Conservation (phyloP, 2,797 vertebrate species). For the Pempheris klunzingeri region DNA sequence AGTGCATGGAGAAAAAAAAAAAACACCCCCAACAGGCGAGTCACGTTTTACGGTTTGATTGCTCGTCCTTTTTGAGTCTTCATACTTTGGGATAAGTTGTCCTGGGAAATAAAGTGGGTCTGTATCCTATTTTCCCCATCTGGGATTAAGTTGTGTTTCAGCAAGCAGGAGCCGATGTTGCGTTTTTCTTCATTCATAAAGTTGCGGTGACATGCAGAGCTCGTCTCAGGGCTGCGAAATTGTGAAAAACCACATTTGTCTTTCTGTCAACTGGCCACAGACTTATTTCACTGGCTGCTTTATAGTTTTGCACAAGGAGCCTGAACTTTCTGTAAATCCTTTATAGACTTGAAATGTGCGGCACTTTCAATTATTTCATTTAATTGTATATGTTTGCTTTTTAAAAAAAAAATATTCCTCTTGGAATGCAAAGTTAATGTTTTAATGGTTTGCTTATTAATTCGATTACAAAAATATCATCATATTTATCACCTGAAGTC, state of each 20-base stretch:
- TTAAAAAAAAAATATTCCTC: neutral
- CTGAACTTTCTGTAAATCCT: neutral
- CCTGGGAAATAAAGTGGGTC: slow-evolving; percentile 17
- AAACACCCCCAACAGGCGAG: neutral
- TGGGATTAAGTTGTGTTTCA: slow-evolving; percentile 34
- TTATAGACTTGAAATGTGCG: neutral
- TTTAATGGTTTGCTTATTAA: neutral
- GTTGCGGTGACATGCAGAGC: slow-evolving; percentile 55
- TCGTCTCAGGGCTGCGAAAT: slow-evolving; percentile 12
- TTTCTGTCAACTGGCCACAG: slow-evolving; percentile 19
- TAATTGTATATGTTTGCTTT: neutral
- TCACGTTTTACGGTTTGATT: slow-evolving; percentile 44
- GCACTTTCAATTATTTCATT: neutral
- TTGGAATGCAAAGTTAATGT: neutral
- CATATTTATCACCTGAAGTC: too few species aligned
- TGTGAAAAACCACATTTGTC: slow-evolving; percentile 28
- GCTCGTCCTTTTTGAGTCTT: slow-evolving; percentile 7
- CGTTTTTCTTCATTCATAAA: slow-evolving; percentile 78
- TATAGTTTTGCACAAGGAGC: neutral
- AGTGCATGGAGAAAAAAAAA: neutral
- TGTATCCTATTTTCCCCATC: slow-evolving; percentile 3
- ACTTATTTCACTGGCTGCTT: neutral
- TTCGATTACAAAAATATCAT: too few species aligned
- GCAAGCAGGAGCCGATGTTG: slow-evolving; percentile 45
- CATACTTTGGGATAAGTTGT: slow-evolving; percentile 13